These are phyloP conservation scores for Atethmia centrago DNA, from an alignment of 2,888 invertebrate genomes.

Conservation along the genomic window DNA sequence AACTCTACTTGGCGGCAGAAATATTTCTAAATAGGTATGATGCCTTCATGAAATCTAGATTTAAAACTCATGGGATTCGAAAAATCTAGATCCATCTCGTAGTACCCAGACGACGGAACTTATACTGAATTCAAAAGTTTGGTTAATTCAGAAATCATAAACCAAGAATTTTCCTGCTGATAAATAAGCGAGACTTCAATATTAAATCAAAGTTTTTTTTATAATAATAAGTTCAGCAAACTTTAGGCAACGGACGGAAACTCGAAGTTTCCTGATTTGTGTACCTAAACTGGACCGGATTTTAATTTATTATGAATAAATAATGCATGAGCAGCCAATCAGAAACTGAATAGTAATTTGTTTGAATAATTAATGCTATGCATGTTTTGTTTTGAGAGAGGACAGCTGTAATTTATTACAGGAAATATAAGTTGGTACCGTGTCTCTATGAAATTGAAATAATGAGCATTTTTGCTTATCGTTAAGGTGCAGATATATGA, in stretches of 20 bases:
- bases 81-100: background rate
- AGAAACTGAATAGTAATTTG: slow-evolving; percentile 46
- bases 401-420: background rate
- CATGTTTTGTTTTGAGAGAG: slow-evolving; percentile 21
- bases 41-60: background rate
- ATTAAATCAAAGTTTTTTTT: background rate
- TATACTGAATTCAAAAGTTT: background rate
- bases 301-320: slow-evolving; percentile 49
- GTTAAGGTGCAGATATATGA: too few species aligned
- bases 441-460: background rate
- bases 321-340: slow-evolving; percentile 56
- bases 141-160: background rate
- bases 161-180: background rate
- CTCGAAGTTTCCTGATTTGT: too few species aligned
- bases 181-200: slow-evolving; percentile 3
- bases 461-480: too few species aligned
- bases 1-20: too few species aligned
- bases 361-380: slow-evolving; percentile 33
- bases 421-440: background rate
- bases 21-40: background rate
- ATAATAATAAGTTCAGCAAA: background rate
- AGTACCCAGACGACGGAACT: background rate
- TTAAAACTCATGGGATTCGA: background rate
- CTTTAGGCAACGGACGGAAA: slow-evolving; percentile 9
- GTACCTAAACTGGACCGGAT: slow-evolving; percentile 12